Evolutionary conservation across 2,113 vertebrate genomes (phyloP), one percentile per base, ranked within the genome.

Genomic region (Anarrhichthys ocellatus): DNA sequence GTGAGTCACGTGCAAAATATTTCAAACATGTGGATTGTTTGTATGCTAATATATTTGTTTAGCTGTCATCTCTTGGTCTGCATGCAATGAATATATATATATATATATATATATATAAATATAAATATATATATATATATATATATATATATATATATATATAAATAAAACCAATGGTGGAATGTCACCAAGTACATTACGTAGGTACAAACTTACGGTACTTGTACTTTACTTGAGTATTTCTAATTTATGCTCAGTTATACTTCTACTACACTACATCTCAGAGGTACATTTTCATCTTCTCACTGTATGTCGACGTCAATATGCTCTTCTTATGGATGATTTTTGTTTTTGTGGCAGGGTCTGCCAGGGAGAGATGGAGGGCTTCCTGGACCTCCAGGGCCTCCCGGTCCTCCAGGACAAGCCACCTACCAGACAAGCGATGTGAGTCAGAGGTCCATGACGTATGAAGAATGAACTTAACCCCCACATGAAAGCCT

Each of bases 391-490:
- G 97, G 97, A 11, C 92, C 95, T 17, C 97, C 96, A 0, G 97
- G 97, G 0, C 96, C 94, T 11, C 97, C 97, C 0, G 98, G 98
- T 7, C 95, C 95, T 29, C 97, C 97, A 0, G 98, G 97, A 27
- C 91, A 95, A 44, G 69, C 96, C 10, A 13, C 91, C 68, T 64
- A 95, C 75, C 15, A 93, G 40, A 76, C 94, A 40, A 88, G 92
- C 15, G 89, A 90, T 52, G 96, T 96, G 88, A 95, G 95, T 87
- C 20, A 27, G 48, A 38, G 22, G 2, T 58, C 8, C 6, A 64
- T 18, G 17, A 22, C 13, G 0, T 20, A 4, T 62, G 9, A 17
- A 0, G 67, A 56, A 29, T 1, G 6, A 24, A 44, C 24, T 66
- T 61, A 73, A 27, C 80, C 46, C 38, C 22, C 59, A 62, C 58